Evolutionary conservation across 1,140 invertebrate genomes (phyloP).

Genomic region (Plodia interpunctella): DNA sequence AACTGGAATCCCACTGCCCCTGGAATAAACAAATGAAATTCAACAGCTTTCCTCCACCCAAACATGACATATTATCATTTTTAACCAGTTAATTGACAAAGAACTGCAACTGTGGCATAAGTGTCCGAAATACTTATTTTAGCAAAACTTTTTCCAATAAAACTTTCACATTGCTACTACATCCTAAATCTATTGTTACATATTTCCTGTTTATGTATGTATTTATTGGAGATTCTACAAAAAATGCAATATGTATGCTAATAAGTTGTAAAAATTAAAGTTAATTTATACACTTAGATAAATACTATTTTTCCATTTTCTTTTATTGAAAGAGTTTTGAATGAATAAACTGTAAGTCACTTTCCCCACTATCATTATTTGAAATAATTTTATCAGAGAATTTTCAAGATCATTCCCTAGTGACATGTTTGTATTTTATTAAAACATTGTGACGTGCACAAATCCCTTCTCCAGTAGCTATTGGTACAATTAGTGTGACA

Average conservation of each 20-base stretch:
- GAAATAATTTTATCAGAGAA: neutral
- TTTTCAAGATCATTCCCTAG: constrained; percentile 20
- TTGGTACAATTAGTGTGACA: neutral
- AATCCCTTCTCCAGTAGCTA: constrained; percentile 12
- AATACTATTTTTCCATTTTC: neutral
- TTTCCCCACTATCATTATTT: neutral
- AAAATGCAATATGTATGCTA: neutral
- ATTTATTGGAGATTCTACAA: neutral
- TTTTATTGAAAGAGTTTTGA: constrained; percentile 2
- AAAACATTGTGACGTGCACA: constrained; percentile 24
- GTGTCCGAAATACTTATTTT: neutral
- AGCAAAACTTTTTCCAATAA: neutral
- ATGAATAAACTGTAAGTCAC: neutral
- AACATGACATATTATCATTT: constrained; percentile 8
- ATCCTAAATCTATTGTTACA: neutral
- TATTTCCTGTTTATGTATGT: neutral
- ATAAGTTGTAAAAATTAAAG: neutral
- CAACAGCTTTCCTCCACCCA: constrained; percentile 23
- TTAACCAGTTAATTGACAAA: neutral
- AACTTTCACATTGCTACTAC: neutral
- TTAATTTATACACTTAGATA: neutral
- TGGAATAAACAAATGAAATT: constrained; percentile 21
- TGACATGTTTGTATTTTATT: constrained; percentile 19
- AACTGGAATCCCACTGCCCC: constrained; percentile 24
- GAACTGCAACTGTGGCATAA: neutral